Conservation (phyloP, 1,140 invertebrate species). For the Antheraea pernyi region DNA sequence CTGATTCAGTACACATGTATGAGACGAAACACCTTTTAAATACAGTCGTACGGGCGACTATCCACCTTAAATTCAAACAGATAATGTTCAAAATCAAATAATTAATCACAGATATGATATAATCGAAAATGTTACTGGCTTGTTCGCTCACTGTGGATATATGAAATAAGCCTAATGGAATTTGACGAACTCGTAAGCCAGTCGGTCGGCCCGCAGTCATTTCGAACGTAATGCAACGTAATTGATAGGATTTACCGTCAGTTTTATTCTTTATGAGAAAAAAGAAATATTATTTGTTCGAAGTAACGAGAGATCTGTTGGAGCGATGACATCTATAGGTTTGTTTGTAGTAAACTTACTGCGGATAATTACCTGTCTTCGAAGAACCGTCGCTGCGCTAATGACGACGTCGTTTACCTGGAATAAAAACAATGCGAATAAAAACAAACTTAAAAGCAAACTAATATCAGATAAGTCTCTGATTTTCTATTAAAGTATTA, state of each 20-base stretch:
- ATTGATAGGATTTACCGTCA: slow-evolving; percentile 6
- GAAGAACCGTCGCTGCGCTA: slow-evolving; percentile 26
- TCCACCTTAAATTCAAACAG: not conserved
- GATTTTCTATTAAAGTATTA: not conserved
- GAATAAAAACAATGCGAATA: slow-evolving; percentile 19
- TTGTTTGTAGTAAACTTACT: slow-evolving; percentile 30
- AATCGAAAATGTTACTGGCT: slow-evolving; percentile 14
- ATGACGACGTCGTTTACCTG: slow-evolving; percentile 43
- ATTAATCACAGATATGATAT: not conserved
- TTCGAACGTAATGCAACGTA: slow-evolving; percentile 24
- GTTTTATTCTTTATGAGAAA: slow-evolving; percentile 8
- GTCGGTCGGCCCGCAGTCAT: slow-evolving; percentile 14
- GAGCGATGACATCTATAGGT: slow-evolving; percentile 31
- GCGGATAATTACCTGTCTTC: slow-evolving; percentile 23
- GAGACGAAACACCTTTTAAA: not conserved
- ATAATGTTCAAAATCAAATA: slow-evolving; percentile 1
- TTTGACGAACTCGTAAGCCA: slow-evolving; percentile 15
- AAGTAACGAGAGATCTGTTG: slow-evolving; percentile 27
- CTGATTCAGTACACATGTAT: not conserved
- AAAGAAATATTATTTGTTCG: slow-evolving; percentile 19
- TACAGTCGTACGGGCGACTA: not conserved
- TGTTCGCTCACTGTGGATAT: slow-evolving; percentile 4
- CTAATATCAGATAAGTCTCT: not conserved
- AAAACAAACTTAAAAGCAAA: not conserved
- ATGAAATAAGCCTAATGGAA: slow-evolving; percentile 18